Conservation (phyloP, 1,140 invertebrate genomes). For the Sarcophaga peregrina region DNA sequence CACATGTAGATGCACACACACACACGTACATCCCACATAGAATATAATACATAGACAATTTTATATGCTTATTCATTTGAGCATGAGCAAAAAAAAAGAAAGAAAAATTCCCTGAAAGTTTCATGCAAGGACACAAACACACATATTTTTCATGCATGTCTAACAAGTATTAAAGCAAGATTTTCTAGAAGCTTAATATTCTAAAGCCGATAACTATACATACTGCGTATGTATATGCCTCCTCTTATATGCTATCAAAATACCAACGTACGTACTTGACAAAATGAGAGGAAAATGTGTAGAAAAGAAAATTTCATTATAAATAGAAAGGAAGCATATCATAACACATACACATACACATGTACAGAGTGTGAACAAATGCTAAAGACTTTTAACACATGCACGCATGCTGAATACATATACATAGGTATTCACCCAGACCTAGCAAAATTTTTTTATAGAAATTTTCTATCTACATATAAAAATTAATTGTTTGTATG, state of each 20-base stretch:
- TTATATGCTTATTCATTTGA: no score
- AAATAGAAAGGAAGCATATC: background rate
- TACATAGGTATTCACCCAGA: no score
- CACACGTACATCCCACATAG: background rate
- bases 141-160: constrained; percentile 13
- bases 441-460: no score
- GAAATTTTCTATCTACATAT: no score
- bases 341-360: no score
- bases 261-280: constrained; percentile 12
- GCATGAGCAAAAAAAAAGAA: no score
- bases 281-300: background rate
- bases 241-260: background rate
- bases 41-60: no score
- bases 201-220: constrained; percentile 14
- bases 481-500: no score
- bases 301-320: background rate
- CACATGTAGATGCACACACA: background rate
- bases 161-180: constrained; percentile 16
- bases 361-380: no score
- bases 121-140: background rate
- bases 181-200: constrained; percentile 20
- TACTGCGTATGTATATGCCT: background rate
- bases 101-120: no score
- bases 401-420: no score
- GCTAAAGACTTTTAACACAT: no score